Evolutionary conservation across 1,140 invertebrate genomes (phyloP).

Genomic region (Trachelipus rathkii): DNA sequence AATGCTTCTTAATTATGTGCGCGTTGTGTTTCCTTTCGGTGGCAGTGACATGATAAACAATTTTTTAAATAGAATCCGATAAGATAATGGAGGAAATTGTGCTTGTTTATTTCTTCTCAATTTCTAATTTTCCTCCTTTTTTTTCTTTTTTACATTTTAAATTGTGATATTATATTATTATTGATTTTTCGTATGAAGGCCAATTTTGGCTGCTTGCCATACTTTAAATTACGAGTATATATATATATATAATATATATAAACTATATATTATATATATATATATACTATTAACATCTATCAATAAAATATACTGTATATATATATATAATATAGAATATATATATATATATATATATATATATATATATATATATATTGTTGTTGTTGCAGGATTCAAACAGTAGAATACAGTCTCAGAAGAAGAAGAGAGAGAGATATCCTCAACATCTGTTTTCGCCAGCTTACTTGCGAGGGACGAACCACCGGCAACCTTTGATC

Average conservation of each 20-base stretch:
- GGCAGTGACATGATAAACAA: too few relatives aligned
- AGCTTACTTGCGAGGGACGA: not conserved
- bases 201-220: too few relatives aligned
- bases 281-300: not conserved
- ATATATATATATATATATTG: slow-evolving; percentile 2
- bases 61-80: too few relatives aligned
- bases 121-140: too few relatives aligned
- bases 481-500: not conserved
- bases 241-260: slow-evolving; percentile 9
- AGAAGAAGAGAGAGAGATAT: not conserved
- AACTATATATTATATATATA: slow-evolving; percentile 9
- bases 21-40: too few relatives aligned
- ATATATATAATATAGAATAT: slow-evolving; percentile 1
- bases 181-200: too few relatives aligned
- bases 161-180: too few relatives aligned
- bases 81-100: too few relatives aligned
- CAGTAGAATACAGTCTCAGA: not conserved
- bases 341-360: slow-evolving; percentile 15
- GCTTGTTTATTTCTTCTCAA: too few relatives aligned
- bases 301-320: not conserved
- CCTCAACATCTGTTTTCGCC: not conserved
- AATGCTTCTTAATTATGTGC: too few relatives aligned
- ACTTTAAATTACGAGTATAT: too few relatives aligned
- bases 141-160: too few relatives aligned
- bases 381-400: not conserved